phyloP scores from a whole-genome alignment of 1,140 invertebrate species.

The Aporrectodea caliginosa region DNA sequence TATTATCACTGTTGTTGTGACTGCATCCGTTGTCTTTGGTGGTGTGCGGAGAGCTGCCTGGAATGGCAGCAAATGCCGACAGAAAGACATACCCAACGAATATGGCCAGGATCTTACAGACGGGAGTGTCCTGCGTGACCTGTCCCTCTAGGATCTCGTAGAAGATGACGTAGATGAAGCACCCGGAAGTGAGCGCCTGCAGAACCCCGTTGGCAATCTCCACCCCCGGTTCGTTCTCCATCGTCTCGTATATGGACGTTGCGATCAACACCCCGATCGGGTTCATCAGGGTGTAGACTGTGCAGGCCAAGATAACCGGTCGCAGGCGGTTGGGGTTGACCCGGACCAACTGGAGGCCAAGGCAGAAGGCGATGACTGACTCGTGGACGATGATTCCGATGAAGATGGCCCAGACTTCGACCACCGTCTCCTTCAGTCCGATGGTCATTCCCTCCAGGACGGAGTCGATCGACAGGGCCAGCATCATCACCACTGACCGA shows the following conservation, averaged over 20 bases:
- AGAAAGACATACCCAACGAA: constrained; percentile 24
- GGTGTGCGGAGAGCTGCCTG: no score
- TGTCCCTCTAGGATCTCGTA: constrained; percentile 77
- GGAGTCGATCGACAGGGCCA: constrained; percentile 47
- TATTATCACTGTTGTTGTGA: no score
- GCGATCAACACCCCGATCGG: constrained; percentile 65
- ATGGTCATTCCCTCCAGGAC: constrained; percentile 47
- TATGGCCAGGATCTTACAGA: constrained; percentile 19
- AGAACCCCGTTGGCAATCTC: constrained; percentile 59
- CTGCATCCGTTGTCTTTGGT: no score
- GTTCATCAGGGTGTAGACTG: constrained; percentile 64
- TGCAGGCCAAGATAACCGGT: constrained; percentile 28
- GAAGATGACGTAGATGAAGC: constrained; percentile 85
- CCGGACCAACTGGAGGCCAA: constrained; percentile 52
- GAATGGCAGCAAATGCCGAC: constrained; percentile 22
- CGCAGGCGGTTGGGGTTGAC: constrained; percentile 35
- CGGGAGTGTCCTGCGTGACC: constrained; percentile 37
- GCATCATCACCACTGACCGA: constrained; percentile 39
- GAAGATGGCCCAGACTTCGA: constrained; percentile 49
- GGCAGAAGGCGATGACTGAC: constrained; percentile 53
- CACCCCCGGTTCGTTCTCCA: constrained; percentile 23
- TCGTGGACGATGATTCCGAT: constrained; percentile 56
- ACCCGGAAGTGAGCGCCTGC: constrained; percentile 75
- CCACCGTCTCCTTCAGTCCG: constrained; percentile 46
- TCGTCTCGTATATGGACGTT: constrained; percentile 20